Base-by-base conservation (phyloP, 1,140 invertebrate genomes). In the Drosophila ambigua region DNA sequence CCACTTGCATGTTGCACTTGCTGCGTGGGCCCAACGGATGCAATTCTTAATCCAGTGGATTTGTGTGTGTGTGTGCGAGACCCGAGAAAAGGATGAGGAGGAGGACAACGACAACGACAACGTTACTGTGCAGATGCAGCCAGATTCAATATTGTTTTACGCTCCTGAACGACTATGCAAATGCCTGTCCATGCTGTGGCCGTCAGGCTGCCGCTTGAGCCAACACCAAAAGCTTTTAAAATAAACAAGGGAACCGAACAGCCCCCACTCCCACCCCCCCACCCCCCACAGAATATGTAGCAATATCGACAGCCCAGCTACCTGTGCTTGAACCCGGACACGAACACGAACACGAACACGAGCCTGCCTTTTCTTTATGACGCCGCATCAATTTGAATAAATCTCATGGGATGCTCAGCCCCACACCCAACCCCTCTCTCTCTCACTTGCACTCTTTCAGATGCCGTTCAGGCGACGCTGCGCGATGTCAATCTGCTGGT, bases 401-500 rank as follows among this genome's bases (percentile, higher is more conserved):
- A 78, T 72, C 75, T 54, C 67, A 63, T 65, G 62, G 50, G 26
- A 35, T 55, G 45, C 49, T 20, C 15, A 39, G 4, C 20, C 20
- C 20, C 20, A 20, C 20, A 1, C 20, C 1, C 20, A 20, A 1
- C 20, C 20, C 35, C n/a, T 26, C 48, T 45, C 11, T 15, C n/a
- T 20, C 62, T 39, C 55, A 26, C 4, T 59, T 57, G 1, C 35
- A 39, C 45, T 53, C 23, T 83, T 79, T 16, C 82, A 92, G 91
- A 90, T 82, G 69, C 76, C 16, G 62, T 77, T 5, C 71, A 90
- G 54, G 91, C 85, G 26, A 79, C 83, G 26, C 69, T 93, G 46
- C 91, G 92, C 15, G 92, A 93, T 89, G 93, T 94, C 13, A 92
- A 92, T 63, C 90, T 94, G 16, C 73, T 93, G 8, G 92, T 94